Evolutionary conservation across 2,113 vertebrate species (phyloP), one percentile per base, ranked within the genome.

Genomic region (Prochilodus magdalenae): DNA sequence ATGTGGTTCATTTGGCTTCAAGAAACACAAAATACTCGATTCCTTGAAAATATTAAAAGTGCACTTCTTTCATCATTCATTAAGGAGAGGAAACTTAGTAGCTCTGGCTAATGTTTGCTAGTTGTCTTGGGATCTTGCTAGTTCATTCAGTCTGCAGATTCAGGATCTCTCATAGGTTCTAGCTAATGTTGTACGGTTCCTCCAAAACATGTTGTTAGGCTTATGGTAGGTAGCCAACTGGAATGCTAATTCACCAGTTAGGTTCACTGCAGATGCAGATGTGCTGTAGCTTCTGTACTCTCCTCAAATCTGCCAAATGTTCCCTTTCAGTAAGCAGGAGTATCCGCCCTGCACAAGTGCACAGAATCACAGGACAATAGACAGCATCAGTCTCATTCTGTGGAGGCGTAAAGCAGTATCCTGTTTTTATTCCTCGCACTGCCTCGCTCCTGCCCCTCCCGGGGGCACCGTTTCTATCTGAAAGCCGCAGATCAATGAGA

Each of bases 401-500:
- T 51, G 26, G 13, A 55, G 29, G 4, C 5, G 76, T 33, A 33
- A 67, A 55, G 62, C 12, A 1, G 29, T 20, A 65, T 77, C 26
- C 15, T 51, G 57, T 24, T 51, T 77, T 77, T 65, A 77, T 77
- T n/a, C 18, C 26, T 51, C 36, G 6, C 44, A 49, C 44, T 14
- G 47, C 75, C 44, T 66, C 40, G 40, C 40, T 49, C 59, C 13
- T 66, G 75, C 40, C 13, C n/a, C 18, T 69, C 63, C n/a, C 77
- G 44, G 33, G n/a, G 30, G 70, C 57, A 66, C 29, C 30, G 77
- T 57, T 70, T 16, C 51, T 36, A 26, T 79, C 77, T 70, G 33
- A 79, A 70, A 69, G 49, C 65, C 40, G 29, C 47, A 20, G 29
- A 65, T 72, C 75, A 57, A 65, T 73, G 59, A 77, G 13, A 33